Base-by-base conservation (phyloP, 1,140 invertebrate genomes). In the Maconellicoccus hirsutus region DNA sequence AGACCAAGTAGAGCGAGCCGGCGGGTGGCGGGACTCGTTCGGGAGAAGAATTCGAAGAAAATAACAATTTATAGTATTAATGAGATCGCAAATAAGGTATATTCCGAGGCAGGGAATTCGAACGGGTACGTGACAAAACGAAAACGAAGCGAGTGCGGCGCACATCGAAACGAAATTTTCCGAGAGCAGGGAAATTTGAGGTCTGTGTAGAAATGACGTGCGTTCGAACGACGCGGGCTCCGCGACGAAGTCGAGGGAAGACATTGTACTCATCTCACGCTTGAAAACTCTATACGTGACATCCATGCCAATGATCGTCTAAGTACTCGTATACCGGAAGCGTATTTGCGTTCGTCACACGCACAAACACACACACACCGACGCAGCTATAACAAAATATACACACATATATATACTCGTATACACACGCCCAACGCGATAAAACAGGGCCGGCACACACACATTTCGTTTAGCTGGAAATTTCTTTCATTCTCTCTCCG, bases 271-370 rank as follows among this genome's bases (percentile, higher is more conserved):
- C 61, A 66, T 66, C 61, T 66, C 61, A 66, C 61, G 61, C 61
- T 66, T 66, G 61, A 66, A 66, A 66, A 26, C 61, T 66, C 25
- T 22, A 66, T 25, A 66, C 61, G 61, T 66, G 61, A 66, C 61
- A 26, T 66, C 19, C 61, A 66, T 66, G 7, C 61, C 25, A 66
- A 66, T 66, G 25, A 26, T 14, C 61, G 61, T 25, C 19, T 66
- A 66, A 66, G 61, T 66, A 52, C 29, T 33, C 21, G 19, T 26
- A 66, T 25, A 26, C 61, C 25, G 61, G 61, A 26, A 66, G 61
- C 61, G 61, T 66, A 66, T 66, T 66, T 66, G 21, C 61, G 61
- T 66, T 66, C 25, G 10, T 66, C 10, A 4, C 61, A 66, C 10
- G 16, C 16, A 19, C 25, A 33, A 3, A 33, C 29, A 33, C 29